Evolutionary conservation across 2,113 vertebrate genomes (phyloP), one percentile per base, ranked within the genome.

Genomic region (Pseudopipra pipra): DNA sequence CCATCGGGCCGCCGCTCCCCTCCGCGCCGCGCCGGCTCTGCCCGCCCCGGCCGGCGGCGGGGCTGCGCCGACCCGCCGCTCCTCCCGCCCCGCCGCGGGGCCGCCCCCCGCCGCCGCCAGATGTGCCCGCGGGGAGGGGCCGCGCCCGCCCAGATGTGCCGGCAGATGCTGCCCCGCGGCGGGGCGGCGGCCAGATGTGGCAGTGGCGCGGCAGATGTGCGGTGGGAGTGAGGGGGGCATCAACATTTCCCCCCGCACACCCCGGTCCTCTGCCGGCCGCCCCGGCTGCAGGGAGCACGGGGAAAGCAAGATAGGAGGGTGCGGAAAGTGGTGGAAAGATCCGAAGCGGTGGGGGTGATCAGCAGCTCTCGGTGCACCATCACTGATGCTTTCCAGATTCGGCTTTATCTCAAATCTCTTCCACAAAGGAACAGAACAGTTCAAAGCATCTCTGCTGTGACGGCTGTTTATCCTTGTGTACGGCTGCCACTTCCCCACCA

Each of bases 1-100:
- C 86, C 93, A 96, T 96, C 89, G 90, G 97, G 72, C 86, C 79
- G 94, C 96, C 86, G 83, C 94, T 95, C 93, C 94, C 90, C 92
- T 85, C 78, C 96, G 90, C 91, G 85, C 85, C 82, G 93, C 85
- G 70, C 85, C 81, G 67, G 88, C 90, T 39, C 37, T 39, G 39
- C 39, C 39, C 39, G 39, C 39, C 39, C 39, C 39, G 39, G 39
- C 39, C 39, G 39, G 39, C 39, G 39, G 11, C 39, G 39, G 39
- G 39, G 39, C 39, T 39, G 39, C 39, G 39, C 39, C 39, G 39
- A 39, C 39, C 39, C 39, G 39, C 39, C 39, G 39, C 39, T 39
- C 39, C 39, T 39, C 39, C 39, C 39, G 39, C 39, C 39, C 39
- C 39, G 39, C 39, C 39, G 39, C 39, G 39, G 39, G 39, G 39